Conservation (phyloP, 2,888 invertebrate genomes). For the Lasioglossum malachurum region DNA sequence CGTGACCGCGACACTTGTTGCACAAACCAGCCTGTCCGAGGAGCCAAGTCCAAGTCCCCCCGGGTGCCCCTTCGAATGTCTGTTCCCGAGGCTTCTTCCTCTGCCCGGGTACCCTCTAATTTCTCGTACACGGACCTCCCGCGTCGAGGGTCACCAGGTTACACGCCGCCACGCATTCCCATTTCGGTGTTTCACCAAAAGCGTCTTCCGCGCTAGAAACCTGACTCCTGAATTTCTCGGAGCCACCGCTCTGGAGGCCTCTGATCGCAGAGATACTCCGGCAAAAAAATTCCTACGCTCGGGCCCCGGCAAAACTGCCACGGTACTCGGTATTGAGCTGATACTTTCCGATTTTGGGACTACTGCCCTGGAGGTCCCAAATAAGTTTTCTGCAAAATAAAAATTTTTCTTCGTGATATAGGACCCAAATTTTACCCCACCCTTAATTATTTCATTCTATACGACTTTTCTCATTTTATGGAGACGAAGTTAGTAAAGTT, state of each 20-base stretch:
- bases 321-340: background rate
- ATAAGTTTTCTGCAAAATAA: no score
- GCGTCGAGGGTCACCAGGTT: conserved; percentile 67
- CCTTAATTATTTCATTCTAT: no score
- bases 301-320: background rate
- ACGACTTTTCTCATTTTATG: no score
- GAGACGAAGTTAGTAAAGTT: no score
- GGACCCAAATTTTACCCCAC: no score
- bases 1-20: conserved; percentile 70
- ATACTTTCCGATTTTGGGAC: background rate
- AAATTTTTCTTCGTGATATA: no score
- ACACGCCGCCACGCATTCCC: conserved; percentile 57
- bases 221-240: conserved; percentile 54
- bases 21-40: conserved; percentile 63
- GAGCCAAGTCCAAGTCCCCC: conserved; percentile 65
- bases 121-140: conserved; percentile 73
- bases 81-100: conserved; percentile 22
- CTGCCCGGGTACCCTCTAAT: conserved; percentile 63
- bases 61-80: conserved; percentile 45
- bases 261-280: conserved; percentile 39
- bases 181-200: conserved; percentile 61
- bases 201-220: conserved; percentile 43
- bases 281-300: conserved; percentile 34
- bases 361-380: no score
- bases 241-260: conserved; percentile 11